These are phyloP conservation scores for Eretmochelys imbricata DNA, from an alignment of 2,113 vertebrate genomes.

Conservation along the genomic window DNA sequence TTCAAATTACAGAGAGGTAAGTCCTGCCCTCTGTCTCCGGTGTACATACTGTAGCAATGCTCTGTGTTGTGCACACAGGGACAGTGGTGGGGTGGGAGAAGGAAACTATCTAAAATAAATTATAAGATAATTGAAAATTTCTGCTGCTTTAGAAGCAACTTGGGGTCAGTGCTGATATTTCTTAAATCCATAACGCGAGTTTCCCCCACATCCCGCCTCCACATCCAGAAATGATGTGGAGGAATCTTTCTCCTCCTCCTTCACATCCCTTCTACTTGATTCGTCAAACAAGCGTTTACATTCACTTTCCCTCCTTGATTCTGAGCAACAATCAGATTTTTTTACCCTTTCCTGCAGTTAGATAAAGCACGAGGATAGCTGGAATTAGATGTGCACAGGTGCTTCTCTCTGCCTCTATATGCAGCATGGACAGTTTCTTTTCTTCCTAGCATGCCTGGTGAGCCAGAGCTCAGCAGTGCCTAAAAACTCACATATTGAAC, in stretches of 20 bases:
- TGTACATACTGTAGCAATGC: background rate
- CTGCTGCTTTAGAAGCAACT: background rate
- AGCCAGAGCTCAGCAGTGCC: background rate
- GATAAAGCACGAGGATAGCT: background rate
- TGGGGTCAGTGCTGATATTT: background rate
- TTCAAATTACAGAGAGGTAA: background rate
- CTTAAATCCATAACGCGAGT: background rate
- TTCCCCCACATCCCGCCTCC: background rate
- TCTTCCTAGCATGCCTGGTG: background rate
- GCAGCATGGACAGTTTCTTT: constrained; percentile 9
- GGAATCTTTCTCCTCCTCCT: background rate
- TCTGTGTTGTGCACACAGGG: background rate
- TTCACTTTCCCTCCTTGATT: background rate
- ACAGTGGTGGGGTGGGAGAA: too few species aligned
- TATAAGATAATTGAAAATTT: background rate
- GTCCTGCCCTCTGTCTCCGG: background rate
- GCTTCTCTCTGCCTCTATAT: background rate
- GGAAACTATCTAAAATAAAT: background rate
- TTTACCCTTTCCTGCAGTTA: background rate
- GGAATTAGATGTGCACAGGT: background rate
- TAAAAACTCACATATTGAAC: background rate
- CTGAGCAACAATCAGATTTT: background rate
- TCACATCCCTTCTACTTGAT: background rate
- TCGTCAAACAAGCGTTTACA: constrained; percentile 21
- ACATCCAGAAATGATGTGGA: background rate